Evolutionary conservation across 2,113 vertebrate species (phyloP).

Genomic region (Tangachromis dhanisi): DNA sequence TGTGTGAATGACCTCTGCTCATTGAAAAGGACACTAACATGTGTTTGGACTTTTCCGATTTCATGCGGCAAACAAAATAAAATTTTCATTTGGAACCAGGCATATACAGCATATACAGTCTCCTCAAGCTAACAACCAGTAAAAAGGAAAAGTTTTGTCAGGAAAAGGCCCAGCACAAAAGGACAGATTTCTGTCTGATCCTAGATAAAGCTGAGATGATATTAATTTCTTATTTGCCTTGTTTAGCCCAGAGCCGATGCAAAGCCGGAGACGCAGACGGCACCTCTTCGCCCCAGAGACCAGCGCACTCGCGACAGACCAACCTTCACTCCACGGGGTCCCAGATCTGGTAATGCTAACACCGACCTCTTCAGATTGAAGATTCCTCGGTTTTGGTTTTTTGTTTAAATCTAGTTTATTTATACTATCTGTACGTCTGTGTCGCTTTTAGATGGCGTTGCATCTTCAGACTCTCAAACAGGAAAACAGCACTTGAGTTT

Average conservation of each 20-base stretch:
- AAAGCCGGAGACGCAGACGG: conserved; percentile 83
- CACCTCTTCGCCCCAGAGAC: conserved; percentile 81
- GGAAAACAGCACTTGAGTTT: conserved; percentile 74
- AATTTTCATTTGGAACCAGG: neutral
- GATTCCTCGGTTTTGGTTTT: neutral
- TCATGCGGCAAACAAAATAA: neutral
- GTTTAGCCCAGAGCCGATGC: conserved; percentile 83
- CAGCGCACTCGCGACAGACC: conserved; percentile 88
- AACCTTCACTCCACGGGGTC: conserved; percentile 79
- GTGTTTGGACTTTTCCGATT: neutral
- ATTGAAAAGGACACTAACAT: neutral
- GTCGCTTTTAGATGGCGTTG: conserved; percentile 59
- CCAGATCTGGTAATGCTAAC: conserved; percentile 78
- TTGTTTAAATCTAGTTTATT: neutral
- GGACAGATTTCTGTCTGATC: neutral
- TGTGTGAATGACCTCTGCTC: neutral
- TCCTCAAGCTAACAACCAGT: neutral
- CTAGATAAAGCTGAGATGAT: neutral
- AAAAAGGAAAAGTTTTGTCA: neutral
- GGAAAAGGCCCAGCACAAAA: neutral
- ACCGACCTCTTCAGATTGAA: neutral
- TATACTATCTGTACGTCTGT: neutral
- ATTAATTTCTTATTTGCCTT: neutral
- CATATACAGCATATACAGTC: neutral
- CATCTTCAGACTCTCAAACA: conserved; percentile 63